These are phyloP conservation scores for Aphidoletes aphidimyza DNA, from an alignment of 2,888 invertebrate genomes.

Conservation along the genomic window DNA sequence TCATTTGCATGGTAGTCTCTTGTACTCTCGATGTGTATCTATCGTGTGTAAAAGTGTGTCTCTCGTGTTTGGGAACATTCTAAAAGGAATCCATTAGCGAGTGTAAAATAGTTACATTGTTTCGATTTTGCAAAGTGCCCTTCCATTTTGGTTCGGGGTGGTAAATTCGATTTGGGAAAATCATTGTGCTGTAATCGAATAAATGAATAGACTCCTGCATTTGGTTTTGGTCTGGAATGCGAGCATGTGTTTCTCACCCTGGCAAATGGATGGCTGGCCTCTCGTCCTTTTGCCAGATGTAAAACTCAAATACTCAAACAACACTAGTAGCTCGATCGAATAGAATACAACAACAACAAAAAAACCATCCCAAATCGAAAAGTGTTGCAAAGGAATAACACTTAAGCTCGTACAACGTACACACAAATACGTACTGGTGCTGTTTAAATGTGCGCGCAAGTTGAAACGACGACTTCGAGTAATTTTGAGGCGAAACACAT, in stretches of 20 bases:
- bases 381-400: background rate
- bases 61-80: too few species aligned
- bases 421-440: too few species aligned
- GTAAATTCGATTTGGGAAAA: background rate
- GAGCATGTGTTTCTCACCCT: too few species aligned
- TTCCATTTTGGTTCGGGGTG: background rate
- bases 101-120: background rate
- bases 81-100: background rate
- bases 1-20: background rate
- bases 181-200: slow-evolving; percentile 11
- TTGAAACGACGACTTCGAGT: too few species aligned
- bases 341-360: background rate
- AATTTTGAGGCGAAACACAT: background rate
- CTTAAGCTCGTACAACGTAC: too few species aligned
- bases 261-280: background rate
- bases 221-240: background rate
- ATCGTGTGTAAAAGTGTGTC: too few species aligned
- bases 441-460: background rate
- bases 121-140: background rate
- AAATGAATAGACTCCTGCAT: background rate
- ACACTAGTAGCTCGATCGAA: too few species aligned
- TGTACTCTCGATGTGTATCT: too few species aligned
- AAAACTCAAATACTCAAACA: too few species aligned
- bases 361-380: background rate
- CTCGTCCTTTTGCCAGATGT: too few species aligned